Evolutionary conservation across 2,888 invertebrate genomes (phyloP), one percentile per base, ranked within the genome.

Genomic region (Chrysodeixis includens): DNA sequence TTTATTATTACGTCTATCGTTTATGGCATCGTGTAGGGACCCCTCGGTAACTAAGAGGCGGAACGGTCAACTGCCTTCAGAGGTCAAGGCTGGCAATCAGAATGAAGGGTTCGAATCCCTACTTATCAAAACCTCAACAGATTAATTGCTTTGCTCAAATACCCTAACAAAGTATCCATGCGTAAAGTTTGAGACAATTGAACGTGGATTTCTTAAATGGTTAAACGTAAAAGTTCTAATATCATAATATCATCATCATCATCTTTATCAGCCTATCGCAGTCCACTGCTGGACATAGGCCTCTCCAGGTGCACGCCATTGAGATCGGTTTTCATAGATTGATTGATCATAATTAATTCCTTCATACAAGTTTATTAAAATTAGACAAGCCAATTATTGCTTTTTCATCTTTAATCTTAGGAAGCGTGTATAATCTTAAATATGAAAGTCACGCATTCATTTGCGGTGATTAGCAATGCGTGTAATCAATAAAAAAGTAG

Each of bases 401-500:
- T 26, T 26, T 6, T 26, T 26, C 26, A 6, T 6, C 26, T 26
- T 26, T 26, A 6, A 26, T 4, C 2, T 26, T 26, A 26, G 26
- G 2, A 2, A 26, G 26, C 26, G 26, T 26, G 3, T 4, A 4
- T 26, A 26, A 26, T 26, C 26, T 26, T 2, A 26, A 2, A 26
- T 4, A 26, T 26, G 26, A 4, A 26, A 26, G 2, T 26, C 26
- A 26, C 6, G 2, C 26, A 26, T 26, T 26, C 26, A 26, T 26
- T 26, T 49, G 32, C 53, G 9, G 52, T 12, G 66, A 40, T 30
- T 61, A 71, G 14, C 62, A 63, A 66, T 52, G 68, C 81, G 62
- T 69, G 51, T 55, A 68, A 74, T 69, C 63, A 61, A 68, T 65
- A 63, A 59, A 62, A 66, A 65, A 30, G 64, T 40, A 56, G 54